Conservation (phyloP, 2,797 vertebrate species). For the Pipistrellus nathusii region DNA sequence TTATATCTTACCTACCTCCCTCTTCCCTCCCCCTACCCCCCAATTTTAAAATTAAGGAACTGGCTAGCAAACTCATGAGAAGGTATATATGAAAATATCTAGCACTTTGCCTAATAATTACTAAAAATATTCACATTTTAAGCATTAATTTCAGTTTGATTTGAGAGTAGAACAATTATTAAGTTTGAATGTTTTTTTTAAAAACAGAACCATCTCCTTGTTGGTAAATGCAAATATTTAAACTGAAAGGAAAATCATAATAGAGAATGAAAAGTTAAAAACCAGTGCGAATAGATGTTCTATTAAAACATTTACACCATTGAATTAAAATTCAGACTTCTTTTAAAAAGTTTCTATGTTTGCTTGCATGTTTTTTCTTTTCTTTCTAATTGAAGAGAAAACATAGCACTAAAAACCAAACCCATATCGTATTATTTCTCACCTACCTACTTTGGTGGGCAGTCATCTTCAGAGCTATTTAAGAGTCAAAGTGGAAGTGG, state of each 20-base stretch:
- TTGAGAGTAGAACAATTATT: not conserved
- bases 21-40: rapidly evolving
- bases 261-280: conserved; percentile 42
- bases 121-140: conserved; percentile 51
- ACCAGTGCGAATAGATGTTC: not conserved
- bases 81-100: conserved; percentile 33
- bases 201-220: conserved; percentile 35
- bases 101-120: not conserved
- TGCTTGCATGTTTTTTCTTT: too few relatives aligned
- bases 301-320: conserved; percentile 10
- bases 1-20: not conserved
- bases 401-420: not conserved
- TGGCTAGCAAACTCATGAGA: conserved; percentile 35
- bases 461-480: not conserved
- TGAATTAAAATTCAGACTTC: conserved; percentile 27
- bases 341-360: conserved; percentile 10
- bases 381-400: too few relatives aligned
- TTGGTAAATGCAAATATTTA: conserved; percentile 54
- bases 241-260: conserved; percentile 48
- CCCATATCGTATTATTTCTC: conserved; percentile 8
- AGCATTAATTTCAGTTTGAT: conserved; percentile 55
- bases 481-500: conserved; percentile 30
- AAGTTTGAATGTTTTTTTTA: conserved; percentile 61
- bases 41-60: conserved; percentile 49
- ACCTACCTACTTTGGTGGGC: conserved; percentile 7